Evolutionary conservation across 2,888 invertebrate genomes (phyloP), one percentile per base, ranked within the genome.

Genomic region (Orthosia incerta): DNA sequence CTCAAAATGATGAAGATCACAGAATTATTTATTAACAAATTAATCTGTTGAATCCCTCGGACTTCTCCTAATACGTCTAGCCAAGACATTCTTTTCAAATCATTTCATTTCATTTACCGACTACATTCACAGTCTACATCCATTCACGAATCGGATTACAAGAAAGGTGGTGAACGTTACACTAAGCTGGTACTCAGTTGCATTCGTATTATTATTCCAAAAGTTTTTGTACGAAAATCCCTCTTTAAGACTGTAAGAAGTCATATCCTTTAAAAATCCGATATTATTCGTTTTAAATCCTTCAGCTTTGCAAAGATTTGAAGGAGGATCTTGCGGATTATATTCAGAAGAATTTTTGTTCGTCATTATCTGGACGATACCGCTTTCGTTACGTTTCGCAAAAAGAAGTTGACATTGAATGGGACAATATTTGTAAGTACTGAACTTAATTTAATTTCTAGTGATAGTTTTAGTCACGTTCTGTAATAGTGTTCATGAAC

Each of bases 281-380:
- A 13, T 55, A 26, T 76, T 65, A 71, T 76, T 55, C 46, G 50
- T 59, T 68, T 76, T 45, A 80, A 80, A 57, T 63, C 48, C 64
- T 51, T 65, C 39, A 46, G 50, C 31, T 80, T 76, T 63, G 50
- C 16, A 51, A 46, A 39, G 57, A 12, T 69, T 51, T 61, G 13
- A 45, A 56, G 18, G 3, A 15, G n/a, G 13, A 60, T 3, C 20
- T 67, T 26, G 13, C 13, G 55, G 26, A 67, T 75, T 74, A 69
- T 57, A 62, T 50, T 74, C 26, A 1, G 11, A 46, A 51, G 26
- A 63, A 3, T 20, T 16, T 65, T 56, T 50, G 16, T 67, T 65
- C 5, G 4, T n/a, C 2, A 18, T 23, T 68, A 57, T 57, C n/a
- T 9, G 23, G 46, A 20, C 18, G 3, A 15, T 62, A 63, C n/a